phyloP scores from a whole-genome alignment of 1,140 invertebrate genomes.

The Scaptomyza graminum region DNA sequence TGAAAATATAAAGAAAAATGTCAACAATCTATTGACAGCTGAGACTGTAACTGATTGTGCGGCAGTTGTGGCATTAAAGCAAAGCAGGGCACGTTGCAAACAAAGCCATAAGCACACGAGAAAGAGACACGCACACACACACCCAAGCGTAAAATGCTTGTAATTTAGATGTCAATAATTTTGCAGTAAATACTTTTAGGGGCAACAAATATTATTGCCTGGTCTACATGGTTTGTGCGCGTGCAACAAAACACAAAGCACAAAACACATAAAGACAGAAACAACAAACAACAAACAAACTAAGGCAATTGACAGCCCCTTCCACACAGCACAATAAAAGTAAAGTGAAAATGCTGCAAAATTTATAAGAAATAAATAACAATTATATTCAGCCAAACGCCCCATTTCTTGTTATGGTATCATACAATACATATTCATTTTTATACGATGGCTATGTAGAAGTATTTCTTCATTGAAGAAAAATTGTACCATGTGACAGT shows the following conservation, averaged over 20 bases:
- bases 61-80: constrained; percentile 45
- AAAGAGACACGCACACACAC: constrained; percentile 34
- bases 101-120: constrained; percentile 66
- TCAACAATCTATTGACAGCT: constrained; percentile 81
- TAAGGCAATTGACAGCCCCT: constrained; percentile 19
- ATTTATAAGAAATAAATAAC: constrained; percentile 51
- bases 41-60: constrained; percentile 78
- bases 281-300: constrained; percentile 30
- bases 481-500: neutral
- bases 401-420: neutral
- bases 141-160: constrained; percentile 21
- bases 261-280: constrained; percentile 5
- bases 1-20: constrained; percentile 78
- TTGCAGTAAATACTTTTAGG: constrained; percentile 50
- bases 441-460: too few species aligned
- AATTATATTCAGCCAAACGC: constrained; percentile 32
- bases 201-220: constrained; percentile 55
- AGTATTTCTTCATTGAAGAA: too few species aligned
- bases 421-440: neutral
- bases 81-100: constrained; percentile 78
- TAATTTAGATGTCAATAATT: constrained; percentile 81
- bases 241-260: neutral
- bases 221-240: constrained; percentile 33
- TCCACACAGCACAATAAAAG: constrained; percentile 26
- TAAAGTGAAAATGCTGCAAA: constrained; percentile 42